Evolutionary conservation across 2,888 invertebrate genomes (phyloP).

Genomic region (Sturmia bella): DNA sequence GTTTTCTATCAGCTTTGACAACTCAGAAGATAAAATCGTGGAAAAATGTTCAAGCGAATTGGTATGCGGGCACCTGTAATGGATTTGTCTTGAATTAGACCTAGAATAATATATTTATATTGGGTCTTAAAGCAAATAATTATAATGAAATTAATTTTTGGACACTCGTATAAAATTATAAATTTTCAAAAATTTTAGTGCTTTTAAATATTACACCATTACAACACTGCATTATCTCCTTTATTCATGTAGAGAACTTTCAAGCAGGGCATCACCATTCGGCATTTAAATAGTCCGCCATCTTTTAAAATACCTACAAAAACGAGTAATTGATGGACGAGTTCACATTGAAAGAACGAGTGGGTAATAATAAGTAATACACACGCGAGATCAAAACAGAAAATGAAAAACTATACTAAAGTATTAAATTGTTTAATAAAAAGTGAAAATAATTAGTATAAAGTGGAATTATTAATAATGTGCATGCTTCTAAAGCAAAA

Average conservation of each 20-base stretch:
- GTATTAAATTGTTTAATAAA: conserved; percentile 43
- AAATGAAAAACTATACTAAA: conserved; percentile 54
- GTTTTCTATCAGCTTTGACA: too few species aligned
- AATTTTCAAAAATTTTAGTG: background rate
- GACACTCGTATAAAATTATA: too few species aligned
- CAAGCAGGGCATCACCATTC: conserved; percentile 20
- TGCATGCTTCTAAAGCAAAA: background rate
- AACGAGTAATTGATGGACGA: conserved; percentile 50
- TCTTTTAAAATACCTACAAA: conserved; percentile 13
- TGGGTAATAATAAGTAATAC: conserved; percentile 52
- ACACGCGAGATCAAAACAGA: conserved; percentile 66
- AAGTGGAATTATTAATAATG: conserved; percentile 6
- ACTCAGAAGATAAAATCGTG: too few species aligned
- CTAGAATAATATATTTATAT: too few species aligned
- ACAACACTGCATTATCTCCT: conserved; percentile 23
- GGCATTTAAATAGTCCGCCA: conserved; percentile 33
- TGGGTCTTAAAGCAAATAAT: too few species aligned
- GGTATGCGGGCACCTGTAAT: too few species aligned
- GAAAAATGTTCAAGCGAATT: too few species aligned
- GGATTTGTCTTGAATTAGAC: too few species aligned
- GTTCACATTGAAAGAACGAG: conserved; percentile 52
- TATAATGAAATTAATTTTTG: too few species aligned
- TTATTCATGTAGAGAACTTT: conserved; percentile 36
- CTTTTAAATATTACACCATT: background rate
- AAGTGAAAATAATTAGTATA: conserved; percentile 40